Conservation (phyloP, 2,113 vertebrate species). For the Caranx melampygus region DNA sequence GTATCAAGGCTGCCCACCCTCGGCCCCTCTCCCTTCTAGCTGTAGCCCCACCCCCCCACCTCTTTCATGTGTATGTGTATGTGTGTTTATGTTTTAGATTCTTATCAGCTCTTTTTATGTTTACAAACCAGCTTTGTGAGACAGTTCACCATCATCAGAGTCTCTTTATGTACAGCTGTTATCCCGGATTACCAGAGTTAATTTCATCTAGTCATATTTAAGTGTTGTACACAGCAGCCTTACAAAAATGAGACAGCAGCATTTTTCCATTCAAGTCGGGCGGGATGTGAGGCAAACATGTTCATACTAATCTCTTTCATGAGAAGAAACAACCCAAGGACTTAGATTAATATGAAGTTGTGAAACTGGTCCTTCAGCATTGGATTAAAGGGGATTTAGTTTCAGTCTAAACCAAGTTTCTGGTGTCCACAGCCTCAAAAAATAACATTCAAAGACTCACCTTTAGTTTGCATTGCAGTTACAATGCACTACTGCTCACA, state of each 20-base stretch:
- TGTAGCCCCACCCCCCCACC: conserved; percentile 35
- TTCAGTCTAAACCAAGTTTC: conserved; percentile 20
- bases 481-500: background rate
- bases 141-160: background rate
- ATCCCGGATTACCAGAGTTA: background rate
- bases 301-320: conserved; percentile 49
- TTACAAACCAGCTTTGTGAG: background rate
- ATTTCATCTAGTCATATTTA: background rate
- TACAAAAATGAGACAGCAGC: background rate
- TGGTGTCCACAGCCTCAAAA: background rate
- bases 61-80: conserved; percentile 1
- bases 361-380: conserved; percentile 39
- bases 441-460: background rate
- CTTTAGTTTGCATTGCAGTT: background rate
- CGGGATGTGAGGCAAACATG: conserved; percentile 15
- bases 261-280: conserved; percentile 21
- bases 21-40: conserved; percentile 15
- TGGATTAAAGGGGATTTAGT: conserved; percentile 19
- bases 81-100: conserved; percentile 13
- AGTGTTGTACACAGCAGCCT: background rate
- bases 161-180: background rate
- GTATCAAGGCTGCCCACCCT: conserved; percentile 21
- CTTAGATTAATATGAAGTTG: conserved; percentile 41
- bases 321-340: conserved; percentile 33
- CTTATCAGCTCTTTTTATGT: background rate